Conservation (phyloP, 2,113 vertebrate species). For the Elaphurus davidianus region DNA sequence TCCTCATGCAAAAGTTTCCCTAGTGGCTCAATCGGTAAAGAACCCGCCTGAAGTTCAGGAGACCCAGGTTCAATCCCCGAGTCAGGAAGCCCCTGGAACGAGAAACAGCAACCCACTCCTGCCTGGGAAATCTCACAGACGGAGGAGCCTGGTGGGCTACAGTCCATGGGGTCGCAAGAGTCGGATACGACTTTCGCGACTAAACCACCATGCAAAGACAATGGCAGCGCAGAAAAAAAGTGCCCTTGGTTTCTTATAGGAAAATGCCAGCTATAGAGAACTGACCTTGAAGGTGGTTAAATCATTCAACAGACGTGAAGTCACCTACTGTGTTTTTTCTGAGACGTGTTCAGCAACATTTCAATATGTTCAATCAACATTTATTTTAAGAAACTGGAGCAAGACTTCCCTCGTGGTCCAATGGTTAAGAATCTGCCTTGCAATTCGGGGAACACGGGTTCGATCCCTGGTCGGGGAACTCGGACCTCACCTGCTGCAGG, state of each 20-base stretch:
- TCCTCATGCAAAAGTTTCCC: background rate
- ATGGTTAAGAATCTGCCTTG: background rate
- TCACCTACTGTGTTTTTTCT: background rate
- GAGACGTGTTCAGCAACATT: too few relatives aligned
- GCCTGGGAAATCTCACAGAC: background rate
- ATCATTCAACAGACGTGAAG: background rate
- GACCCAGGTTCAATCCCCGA: background rate
- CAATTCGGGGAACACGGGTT: background rate
- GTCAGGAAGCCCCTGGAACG: background rate
- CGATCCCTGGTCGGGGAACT: background rate
- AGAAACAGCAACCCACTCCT: background rate
- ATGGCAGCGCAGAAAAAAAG: rapidly evolving
- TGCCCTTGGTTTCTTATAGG: rapidly evolving
- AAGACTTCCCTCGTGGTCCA: background rate
- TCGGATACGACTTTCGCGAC: background rate
- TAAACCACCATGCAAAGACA: background rate
- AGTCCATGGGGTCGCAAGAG: background rate
- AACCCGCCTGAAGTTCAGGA: background rate
- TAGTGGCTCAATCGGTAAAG: background rate
- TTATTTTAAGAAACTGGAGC: background rate
- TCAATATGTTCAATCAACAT: too few relatives aligned
- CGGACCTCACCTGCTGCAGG: background rate
- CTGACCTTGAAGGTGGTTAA: background rate
- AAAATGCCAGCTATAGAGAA: background rate
- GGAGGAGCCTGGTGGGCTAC: background rate